Evolutionary conservation across 2,113 vertebrate genomes (phyloP).

Genomic region (Pelvicachromis taeniatus): DNA sequence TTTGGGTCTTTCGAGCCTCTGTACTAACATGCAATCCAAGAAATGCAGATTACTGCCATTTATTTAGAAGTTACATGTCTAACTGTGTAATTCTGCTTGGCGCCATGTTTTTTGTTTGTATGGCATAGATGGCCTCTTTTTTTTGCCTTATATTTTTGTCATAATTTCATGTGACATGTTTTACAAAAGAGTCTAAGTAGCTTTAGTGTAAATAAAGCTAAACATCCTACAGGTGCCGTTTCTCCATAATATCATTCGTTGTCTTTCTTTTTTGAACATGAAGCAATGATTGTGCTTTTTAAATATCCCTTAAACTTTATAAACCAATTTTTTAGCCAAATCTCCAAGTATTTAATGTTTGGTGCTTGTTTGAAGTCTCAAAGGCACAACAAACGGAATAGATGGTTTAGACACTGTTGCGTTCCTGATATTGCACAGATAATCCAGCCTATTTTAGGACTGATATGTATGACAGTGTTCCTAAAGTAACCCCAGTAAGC

Average conservation of each 20-base stretch:
- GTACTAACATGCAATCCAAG: not conserved
- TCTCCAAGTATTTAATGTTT: not conserved
- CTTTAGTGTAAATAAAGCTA: not conserved
- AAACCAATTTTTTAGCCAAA: not conserved
- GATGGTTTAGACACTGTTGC: not conserved
- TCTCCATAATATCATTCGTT: not conserved
- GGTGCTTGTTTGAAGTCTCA: not conserved
- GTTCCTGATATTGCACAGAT: conserved; percentile 19
- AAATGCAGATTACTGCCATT: not conserved
- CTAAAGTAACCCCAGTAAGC: not conserved
- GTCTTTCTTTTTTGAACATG: not conserved
- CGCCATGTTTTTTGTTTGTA: not conserved
- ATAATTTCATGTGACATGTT: not conserved
- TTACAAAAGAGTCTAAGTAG: not conserved
- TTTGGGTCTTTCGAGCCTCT: not conserved
- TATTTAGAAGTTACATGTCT: not conserved
- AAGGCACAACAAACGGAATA: not conserved
- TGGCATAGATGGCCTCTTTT: not conserved
- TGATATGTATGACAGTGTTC: conserved; percentile 17
- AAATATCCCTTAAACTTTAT: not conserved
- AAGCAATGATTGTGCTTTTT: not conserved
- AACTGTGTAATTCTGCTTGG: not conserved
- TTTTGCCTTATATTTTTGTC: not conserved
- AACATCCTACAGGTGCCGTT: not conserved
- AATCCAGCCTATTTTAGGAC: conserved; percentile 56